A percentile compares a stretch with the other conserved stretches of the same genome.
These are phyloP conservation scores for Diadophis punctatus DNA, from an alignment of 2,113 vertebrate genomes.

Conservation along the genomic window DNA sequence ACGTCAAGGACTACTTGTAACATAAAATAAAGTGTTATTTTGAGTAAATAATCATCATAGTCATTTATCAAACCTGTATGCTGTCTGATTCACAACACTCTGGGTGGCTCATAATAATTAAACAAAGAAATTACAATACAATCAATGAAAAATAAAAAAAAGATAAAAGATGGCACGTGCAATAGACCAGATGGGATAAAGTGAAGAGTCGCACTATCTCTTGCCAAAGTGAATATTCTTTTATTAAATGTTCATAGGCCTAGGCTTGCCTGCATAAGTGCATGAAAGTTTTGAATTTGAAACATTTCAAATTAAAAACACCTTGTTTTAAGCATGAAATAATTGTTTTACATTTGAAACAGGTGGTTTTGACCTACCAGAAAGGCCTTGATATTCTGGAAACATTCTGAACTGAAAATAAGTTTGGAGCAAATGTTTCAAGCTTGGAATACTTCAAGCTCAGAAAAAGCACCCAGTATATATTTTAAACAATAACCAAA, in stretches of 20 bases:
- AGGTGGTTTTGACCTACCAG: not conserved
- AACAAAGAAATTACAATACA: not conserved
- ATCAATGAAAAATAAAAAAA: not conserved
- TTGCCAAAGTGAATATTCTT: not conserved
- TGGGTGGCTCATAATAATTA: not conserved
- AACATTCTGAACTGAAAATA: not conserved
- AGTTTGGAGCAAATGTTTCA: not conserved
- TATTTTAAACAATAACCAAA: not conserved
- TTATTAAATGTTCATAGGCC: not conserved
- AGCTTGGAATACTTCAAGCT: not conserved
- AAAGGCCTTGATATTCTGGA: not conserved
- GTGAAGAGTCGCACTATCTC: not conserved
- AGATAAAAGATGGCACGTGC: not conserved
- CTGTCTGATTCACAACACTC: not conserved
- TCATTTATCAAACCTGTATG: not conserved
- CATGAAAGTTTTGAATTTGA: not conserved
- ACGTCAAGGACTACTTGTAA: too few relatives aligned
- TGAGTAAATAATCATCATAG: not conserved
- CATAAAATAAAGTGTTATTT: not conserved
- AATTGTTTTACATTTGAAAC: not conserved
- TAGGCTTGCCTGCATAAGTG: not conserved
- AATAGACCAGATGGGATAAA: not conserved
- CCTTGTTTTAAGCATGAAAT: not conserved
- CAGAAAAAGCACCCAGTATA: not conserved
- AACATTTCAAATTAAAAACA: not conserved